These are phyloP conservation scores for Bufo gargarizans DNA, from an alignment of 2,113 vertebrate species.

Conservation along the genomic window DNA sequence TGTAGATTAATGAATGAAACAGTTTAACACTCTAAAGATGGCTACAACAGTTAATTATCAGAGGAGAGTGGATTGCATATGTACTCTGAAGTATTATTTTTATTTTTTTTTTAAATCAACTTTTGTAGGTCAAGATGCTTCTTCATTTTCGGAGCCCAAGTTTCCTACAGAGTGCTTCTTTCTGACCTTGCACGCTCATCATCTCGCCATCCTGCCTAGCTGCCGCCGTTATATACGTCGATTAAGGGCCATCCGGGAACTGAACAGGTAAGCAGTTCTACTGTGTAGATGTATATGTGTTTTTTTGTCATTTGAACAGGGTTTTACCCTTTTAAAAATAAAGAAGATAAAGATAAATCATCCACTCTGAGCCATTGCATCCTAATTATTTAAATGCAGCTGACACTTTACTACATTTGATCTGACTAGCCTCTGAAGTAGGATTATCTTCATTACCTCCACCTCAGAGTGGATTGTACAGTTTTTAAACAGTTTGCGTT, in stretches of 20 bases:
- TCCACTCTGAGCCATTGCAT: too few species aligned
- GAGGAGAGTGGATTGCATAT: not conserved
- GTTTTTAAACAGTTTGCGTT: too few species aligned
- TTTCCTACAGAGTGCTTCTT: constrained; percentile 99
- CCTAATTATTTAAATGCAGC: too few species aligned
- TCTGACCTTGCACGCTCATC: constrained; percentile 93
- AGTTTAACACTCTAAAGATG: too few species aligned
- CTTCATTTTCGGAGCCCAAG: constrained; percentile 90
- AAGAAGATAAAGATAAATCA: too few species aligned
- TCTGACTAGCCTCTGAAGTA: too few species aligned
- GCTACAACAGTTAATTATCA: too few species aligned
- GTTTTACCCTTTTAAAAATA: not conserved
- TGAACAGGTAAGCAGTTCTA: constrained; percentile 82
- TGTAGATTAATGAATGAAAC: not conserved
- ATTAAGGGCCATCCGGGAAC: constrained; percentile 92
- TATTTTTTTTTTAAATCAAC: not conserved
- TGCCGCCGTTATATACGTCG: constrained; percentile 96
- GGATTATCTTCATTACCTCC: too few species aligned
- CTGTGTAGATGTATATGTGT: not conserved
- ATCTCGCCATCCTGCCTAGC: constrained; percentile 92
- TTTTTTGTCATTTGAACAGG: not conserved
- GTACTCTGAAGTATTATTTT: not conserved
- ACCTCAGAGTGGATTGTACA: too few species aligned
- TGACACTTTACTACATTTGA: too few species aligned
- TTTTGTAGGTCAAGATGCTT: constrained; percentile 79